Conservation (phyloP, 2,113 vertebrate genomes). For the Periophthalmus modestus region DNA sequence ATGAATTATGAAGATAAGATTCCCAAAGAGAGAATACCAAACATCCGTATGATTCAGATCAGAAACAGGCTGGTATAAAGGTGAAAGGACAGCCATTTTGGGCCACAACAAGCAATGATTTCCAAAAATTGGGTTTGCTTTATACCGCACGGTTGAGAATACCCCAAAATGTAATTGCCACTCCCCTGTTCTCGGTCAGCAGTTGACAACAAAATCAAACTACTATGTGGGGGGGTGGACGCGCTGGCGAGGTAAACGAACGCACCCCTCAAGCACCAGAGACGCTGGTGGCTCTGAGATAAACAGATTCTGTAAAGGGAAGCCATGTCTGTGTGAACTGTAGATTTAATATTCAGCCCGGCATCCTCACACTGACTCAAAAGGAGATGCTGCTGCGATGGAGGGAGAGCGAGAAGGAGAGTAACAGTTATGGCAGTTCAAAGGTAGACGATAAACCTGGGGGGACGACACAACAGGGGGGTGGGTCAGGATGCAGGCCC, state of each 20-base stretch:
- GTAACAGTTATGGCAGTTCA: constrained; percentile 56
- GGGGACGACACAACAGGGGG: constrained; percentile 30
- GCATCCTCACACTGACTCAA: constrained; percentile 48
- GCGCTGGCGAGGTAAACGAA: constrained; percentile 49
- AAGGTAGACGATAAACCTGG: constrained; percentile 42
- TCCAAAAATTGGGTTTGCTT: constrained; percentile 31
- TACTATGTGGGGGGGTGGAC: constrained; percentile 20
- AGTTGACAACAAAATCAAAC: constrained; percentile 67
- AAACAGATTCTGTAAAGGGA: constrained; percentile 58
- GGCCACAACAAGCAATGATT: constrained; percentile 10
- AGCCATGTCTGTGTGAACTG: constrained; percentile 48
- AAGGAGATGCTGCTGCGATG: constrained; percentile 43
- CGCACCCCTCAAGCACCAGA: constrained; percentile 40
- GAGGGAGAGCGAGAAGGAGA: constrained; percentile 17
- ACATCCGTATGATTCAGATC: constrained; percentile 1
- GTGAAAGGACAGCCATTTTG: constrained; percentile 39
- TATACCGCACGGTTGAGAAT: constrained; percentile 33
- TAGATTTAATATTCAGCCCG: constrained; percentile 64
- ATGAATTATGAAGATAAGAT: neutral
- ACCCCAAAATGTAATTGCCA: constrained; percentile 64
- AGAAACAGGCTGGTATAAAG: neutral
- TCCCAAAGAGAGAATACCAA: neutral
- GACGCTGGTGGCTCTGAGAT: constrained; percentile 49
- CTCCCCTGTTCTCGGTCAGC: constrained; percentile 51
- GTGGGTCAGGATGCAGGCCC: constrained; percentile 30